phyloP scores from a whole-genome alignment of 2,797 vertebrate species.

The Hoplostethus atlanticus region DNA sequence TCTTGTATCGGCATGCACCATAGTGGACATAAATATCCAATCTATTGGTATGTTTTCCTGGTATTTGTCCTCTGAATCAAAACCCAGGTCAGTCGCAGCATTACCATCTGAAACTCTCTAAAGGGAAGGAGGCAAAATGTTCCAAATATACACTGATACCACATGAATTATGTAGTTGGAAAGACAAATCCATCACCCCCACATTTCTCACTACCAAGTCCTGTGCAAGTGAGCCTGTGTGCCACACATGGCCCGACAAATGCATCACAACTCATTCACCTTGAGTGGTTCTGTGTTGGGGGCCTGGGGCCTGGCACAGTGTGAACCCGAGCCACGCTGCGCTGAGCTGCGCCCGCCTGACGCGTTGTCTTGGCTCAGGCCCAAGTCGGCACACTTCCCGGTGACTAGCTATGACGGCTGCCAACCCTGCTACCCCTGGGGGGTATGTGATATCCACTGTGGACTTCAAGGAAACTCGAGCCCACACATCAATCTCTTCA shows the following conservation, averaged over 20 bases:
- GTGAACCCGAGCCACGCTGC: too few relatives aligned
- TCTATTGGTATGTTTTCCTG: too few relatives aligned
- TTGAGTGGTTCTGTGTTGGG: neutral
- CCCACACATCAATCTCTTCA: slow-evolving; percentile 60
- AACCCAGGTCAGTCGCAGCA: neutral
- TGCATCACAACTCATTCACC: neutral
- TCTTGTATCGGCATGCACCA: neutral
- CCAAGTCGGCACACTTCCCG: slow-evolving; percentile 47
- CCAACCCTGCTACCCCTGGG: slow-evolving; percentile 48
- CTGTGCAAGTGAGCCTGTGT: neutral
- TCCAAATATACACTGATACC: neutral
- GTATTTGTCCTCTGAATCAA: neutral
- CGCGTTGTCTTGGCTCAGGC: slow-evolving; percentile 30
- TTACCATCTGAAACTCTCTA: neutral
- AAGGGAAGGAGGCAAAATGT: neutral
- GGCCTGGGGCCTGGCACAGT: neutral
- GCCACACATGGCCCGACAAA: neutral
- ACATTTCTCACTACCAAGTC: neutral
- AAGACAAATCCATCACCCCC: too few relatives aligned
- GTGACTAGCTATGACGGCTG: slow-evolving; percentile 35
- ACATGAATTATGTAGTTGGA: neutral
- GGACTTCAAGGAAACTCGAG: slow-evolving; percentile 54
- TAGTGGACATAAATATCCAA: too few relatives aligned
- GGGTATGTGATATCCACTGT: slow-evolving; percentile 24
- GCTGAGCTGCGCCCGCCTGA: slow-evolving; percentile 14